A percentile compares a stretch with the other conserved stretches of the same genome.
These are phyloP conservation scores for Lathronympha strigana DNA, from an alignment of 2,888 invertebrate species.

Conservation along the genomic window DNA sequence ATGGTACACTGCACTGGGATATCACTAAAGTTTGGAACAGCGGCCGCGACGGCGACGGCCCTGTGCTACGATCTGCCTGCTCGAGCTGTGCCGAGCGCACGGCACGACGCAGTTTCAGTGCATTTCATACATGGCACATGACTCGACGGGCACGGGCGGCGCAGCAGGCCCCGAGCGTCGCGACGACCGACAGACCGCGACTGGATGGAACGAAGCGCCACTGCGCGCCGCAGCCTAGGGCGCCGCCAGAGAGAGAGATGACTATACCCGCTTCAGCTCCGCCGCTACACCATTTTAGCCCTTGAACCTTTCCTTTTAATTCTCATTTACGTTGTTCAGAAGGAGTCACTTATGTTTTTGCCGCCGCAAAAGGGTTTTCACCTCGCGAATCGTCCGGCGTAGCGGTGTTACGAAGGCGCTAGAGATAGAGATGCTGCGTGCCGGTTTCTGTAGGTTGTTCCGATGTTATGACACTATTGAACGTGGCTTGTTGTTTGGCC, in stretches of 20 bases:
- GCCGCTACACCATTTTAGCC: constrained; percentile 73
- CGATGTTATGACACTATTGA: constrained; percentile 80
- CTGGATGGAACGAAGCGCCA: constrained; percentile 75
- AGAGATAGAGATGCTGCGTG: constrained; percentile 80
- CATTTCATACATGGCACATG: constrained; percentile 68
- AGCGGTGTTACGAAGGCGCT: constrained; percentile 70
- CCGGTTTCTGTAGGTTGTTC: constrained; percentile 73
- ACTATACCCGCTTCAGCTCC: constrained; percentile 63
- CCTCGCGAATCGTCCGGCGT: constrained; percentile 70
- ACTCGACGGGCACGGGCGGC: constrained; percentile 70
- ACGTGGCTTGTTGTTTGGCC: constrained; percentile 76
- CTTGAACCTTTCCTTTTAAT: constrained; percentile 76
- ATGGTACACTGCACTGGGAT: constrained; percentile 67
- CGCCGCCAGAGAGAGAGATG: constrained; percentile 80
- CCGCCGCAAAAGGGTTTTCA: constrained; percentile 77
- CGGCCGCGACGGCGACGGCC: constrained; percentile 50
- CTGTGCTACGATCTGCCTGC: constrained; percentile 46
- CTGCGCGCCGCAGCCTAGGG: constrained; percentile 79
- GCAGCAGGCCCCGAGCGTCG: constrained; percentile 81
- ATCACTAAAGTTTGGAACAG: constrained; percentile 44
- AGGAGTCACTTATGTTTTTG: constrained; percentile 72
- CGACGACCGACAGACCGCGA: constrained; percentile 84
- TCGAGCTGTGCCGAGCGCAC: constrained; percentile 38
- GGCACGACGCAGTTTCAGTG: constrained; percentile 61
- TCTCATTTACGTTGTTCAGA: constrained; percentile 72